A percentile compares a stretch with the other conserved stretches of the same genome.
phyloP scores from a whole-genome alignment of 2,113 vertebrate genomes.

The Drymodes brunneopygia region DNA sequence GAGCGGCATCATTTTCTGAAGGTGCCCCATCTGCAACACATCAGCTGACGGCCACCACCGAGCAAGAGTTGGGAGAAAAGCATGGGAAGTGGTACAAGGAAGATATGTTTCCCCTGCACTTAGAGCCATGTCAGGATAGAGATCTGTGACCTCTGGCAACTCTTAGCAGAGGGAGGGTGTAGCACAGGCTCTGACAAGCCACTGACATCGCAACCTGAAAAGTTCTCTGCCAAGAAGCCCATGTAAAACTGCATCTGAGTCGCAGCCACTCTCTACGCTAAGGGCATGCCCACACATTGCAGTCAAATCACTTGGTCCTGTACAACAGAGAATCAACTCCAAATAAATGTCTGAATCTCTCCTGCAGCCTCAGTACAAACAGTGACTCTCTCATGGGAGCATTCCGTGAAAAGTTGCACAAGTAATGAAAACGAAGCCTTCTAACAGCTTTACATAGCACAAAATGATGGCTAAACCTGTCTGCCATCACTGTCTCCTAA shows the following conservation, averaged over 20 bases:
- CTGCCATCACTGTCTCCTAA: not conserved
- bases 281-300: not conserved
- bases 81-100: not conserved
- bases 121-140: not conserved
- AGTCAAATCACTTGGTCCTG: not conserved
- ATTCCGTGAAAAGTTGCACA: not conserved
- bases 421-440: not conserved
- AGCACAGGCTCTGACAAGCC: not conserved
- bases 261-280: accelerated
- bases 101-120: accelerated
- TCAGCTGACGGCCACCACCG: not conserved
- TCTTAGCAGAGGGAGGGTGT: not conserved
- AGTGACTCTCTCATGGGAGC: not conserved
- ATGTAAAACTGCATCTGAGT: not conserved
- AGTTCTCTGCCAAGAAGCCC: not conserved
- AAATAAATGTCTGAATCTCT: not conserved
- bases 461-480: not conserved
- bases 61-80: not conserved
- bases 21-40: not conserved
- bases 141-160: not conserved
- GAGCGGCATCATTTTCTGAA: not conserved
- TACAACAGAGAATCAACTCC: not conserved
- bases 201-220: accelerated
- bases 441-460: not conserved
- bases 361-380: not conserved